Evolutionary conservation across 2,113 vertebrate genomes (phyloP), one percentile per base, ranked within the genome.

Genomic region (Nerophis ophidion): DNA sequence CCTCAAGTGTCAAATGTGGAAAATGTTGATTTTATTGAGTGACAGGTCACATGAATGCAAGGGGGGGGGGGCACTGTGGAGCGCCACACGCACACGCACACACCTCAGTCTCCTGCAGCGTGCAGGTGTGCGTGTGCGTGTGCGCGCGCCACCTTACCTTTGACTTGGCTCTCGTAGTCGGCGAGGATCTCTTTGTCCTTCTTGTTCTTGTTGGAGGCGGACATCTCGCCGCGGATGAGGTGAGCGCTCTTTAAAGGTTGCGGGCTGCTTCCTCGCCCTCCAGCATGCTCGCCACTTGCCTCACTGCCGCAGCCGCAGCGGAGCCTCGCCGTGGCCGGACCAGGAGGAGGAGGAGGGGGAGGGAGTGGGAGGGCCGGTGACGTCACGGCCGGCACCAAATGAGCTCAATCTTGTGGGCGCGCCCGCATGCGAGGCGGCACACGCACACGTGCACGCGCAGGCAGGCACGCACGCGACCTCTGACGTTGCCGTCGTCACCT

Each of bases 171-270:
- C 88, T 96, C 94, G 84, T 96, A 96, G 57, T 96, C 94, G 8
- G 92, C 93, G 57, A 96, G 92, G 76, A 96, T 95, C 77, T 96
- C 94, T 93, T 95, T 96, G 92, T 96, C 94, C 90, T 96, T 96
- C 82, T 95, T 96, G 91, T 90, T 93, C 84, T 90, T 90, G 89
- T 85, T 92, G 7, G 92, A 91, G 70, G 92, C 91, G 80, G 93
- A 94, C 94, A 96, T 96, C 84, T 86, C 74, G 79, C 55, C 74
- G 40, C 54, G 16, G 2, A 42, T 16, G 16, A 42, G n/a, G 54
- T 56, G 36, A 56, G 10, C 6, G 4, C 9, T 17, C 4, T 35
- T n/a, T 10, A 13, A 62, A n/a, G 6, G 36, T 68, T 69, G 64
- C 63, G 63, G 69, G 76, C 69, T 63, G 65, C 67, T 70, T 71